Base-by-base conservation (phyloP, 30 jellyfish, hydroid and myxozoan species). In the Sanderia malayensis region DNA sequence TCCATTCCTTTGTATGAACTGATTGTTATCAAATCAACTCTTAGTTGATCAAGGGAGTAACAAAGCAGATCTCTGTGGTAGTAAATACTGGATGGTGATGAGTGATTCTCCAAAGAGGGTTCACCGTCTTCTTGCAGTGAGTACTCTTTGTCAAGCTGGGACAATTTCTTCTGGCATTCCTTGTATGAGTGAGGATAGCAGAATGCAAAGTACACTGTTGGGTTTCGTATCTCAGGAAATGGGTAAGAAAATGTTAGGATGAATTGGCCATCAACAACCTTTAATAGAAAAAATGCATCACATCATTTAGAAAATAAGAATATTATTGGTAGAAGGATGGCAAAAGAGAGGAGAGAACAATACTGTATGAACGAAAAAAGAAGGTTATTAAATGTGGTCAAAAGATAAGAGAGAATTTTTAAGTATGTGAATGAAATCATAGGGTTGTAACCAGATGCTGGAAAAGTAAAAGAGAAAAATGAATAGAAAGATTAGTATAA, bases 261-360 rank as follows among this genome's bases (percentile, higher is more conserved):
- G 78, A 79, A 83, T 19, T 78, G 70, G 3, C 95, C 88, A 41
- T 91, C 98, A n/a, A 79, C 83, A 33, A 71, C 58, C 97, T 89
- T 53, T n/a, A 59, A 55, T 22, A 31, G 73, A 83, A 73, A 0
- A 34, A 41, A 61, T 28, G 44, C 6, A 1, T n/a, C n/a, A n/a
- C n/a, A n/a, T n/a, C n/a, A n/a, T n/a, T n/a, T n/a, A n/a, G n/a
- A n/a, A n/a, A n/a, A n/a, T n/a, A n/a, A n/a, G n/a, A n/a, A n/a
- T n/a, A n/a, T n/a, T n/a, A n/a, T n/a, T n/a, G n/a, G n/a, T n/a
- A n/a, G n/a, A n/a, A n/a, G n/a, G n/a, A n/a, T n/a, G n/a, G n/a
- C n/a, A n/a, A n/a, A n/a, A n/a, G n/a, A n/a, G n/a, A n/a, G n/a
- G n/a, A n/a, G n/a, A n/a, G n/a, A n/a, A n/a, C n/a, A n/a, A n/a